A percentile compares a stretch with the other conserved stretches of the same genome.
phyloP scores from a whole-genome alignment of 2,888 invertebrate genomes.

The Crocallis elinguaria region DNA sequence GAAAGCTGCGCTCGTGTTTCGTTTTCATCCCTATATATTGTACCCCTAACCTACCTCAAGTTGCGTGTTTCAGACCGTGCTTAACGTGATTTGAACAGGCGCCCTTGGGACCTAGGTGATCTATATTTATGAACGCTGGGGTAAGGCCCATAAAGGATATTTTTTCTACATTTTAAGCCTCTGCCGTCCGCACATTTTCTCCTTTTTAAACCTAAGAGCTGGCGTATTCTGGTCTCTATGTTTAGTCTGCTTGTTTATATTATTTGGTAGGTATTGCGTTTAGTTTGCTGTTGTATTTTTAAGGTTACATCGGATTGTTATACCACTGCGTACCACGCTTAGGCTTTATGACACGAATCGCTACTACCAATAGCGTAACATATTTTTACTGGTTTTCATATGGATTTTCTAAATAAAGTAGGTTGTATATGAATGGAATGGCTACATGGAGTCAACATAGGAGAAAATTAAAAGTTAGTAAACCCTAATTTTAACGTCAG shows the following conservation, averaged over 20 bases:
- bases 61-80: conserved; percentile 37
- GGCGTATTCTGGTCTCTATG: not conserved
- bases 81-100: conserved; percentile 43
- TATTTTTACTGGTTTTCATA: no score
- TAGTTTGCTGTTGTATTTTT: not conserved
- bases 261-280: not conserved
- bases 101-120: conserved; percentile 57
- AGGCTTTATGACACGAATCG: no score
- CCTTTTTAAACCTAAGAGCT: not conserved
- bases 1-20: not conserved
- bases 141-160: conserved; percentile 3
- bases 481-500: no score
- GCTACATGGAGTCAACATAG: not conserved
- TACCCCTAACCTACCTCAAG: conserved; percentile 28
- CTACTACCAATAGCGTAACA: no score
- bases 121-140: conserved; percentile 25
- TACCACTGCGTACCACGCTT: no score
- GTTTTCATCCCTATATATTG: conserved; percentile 9
- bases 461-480: no score
- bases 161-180: not conserved
- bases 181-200: not conserved
- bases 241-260: no score
- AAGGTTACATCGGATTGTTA: not conserved
- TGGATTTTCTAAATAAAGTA: no score
- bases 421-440: no score